phyloP scores from a whole-genome alignment of 2,888 invertebrate species.

The Antheraea yamamai region DNA sequence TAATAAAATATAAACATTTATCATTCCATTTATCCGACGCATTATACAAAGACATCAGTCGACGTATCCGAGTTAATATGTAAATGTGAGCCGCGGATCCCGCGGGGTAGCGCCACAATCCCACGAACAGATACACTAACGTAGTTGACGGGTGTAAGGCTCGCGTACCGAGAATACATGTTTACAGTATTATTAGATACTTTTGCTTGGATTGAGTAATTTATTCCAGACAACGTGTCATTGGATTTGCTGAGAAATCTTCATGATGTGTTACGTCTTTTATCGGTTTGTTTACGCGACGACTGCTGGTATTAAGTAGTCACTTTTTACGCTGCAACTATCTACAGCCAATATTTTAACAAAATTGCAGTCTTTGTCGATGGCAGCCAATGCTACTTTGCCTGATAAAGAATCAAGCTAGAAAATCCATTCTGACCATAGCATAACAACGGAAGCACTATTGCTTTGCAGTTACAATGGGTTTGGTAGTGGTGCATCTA shows the following conservation, averaged over 20 bases:
- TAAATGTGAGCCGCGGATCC: slow-evolving; percentile 41
- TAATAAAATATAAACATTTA: slow-evolving; percentile 13
- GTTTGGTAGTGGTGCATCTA: too few species aligned
- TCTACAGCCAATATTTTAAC: too few species aligned
- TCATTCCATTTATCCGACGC: slow-evolving; percentile 14
- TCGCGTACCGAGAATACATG: neutral
- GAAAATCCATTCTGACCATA: too few species aligned
- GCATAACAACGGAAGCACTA: too few species aligned
- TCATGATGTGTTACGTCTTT: slow-evolving; percentile 7
- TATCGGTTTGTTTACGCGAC: neutral
- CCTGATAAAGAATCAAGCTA: too few species aligned
- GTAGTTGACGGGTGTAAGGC: slow-evolving; percentile 30
- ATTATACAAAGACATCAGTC: slow-evolving; percentile 6
- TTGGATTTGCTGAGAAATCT: neutral
- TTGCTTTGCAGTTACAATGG: too few species aligned
- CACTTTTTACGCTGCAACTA: too few species aligned
- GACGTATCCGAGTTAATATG: slow-evolving; percentile 35
- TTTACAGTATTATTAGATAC: slow-evolving; percentile 17
- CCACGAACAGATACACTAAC: slow-evolving; percentile 42
- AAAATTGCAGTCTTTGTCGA: too few species aligned
- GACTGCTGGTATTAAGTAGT: too few species aligned
- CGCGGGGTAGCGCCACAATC: slow-evolving; percentile 28
- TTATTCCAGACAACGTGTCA: slow-evolving; percentile 10
- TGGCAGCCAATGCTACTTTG: too few species aligned
- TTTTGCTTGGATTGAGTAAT: slow-evolving; percentile 19